Evolutionary conservation across 2,113 vertebrate species (phyloP).

Genomic region (Sprattus sprattus): DNA sequence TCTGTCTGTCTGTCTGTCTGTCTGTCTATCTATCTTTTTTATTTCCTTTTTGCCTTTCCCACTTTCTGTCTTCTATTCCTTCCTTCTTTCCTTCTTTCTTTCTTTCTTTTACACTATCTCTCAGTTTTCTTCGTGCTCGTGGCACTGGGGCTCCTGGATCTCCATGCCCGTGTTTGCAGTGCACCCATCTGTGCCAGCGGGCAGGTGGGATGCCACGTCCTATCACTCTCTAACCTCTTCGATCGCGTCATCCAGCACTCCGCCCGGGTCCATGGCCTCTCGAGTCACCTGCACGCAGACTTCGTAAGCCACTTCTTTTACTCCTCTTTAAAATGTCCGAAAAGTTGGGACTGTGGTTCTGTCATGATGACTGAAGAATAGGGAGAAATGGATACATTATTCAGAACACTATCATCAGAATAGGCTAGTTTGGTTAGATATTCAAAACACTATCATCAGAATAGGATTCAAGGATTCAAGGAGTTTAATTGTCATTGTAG

Average conservation of each 20-base stretch:
- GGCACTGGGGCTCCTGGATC: constrained; percentile 55
- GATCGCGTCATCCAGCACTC: constrained; percentile 79
- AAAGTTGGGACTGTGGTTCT: not conserved
- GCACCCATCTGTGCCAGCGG: constrained; percentile 59
- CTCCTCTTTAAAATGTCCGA: not conserved
- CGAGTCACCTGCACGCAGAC: constrained; percentile 70
- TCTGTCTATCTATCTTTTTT: not conserved
- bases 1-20: not conserved
- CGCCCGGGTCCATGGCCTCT: constrained; percentile 72
- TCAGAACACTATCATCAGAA: no score
- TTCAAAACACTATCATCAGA: no score
- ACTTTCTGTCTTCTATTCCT: not conserved
- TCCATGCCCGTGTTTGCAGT: constrained; percentile 37
- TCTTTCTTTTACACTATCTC: not conserved
- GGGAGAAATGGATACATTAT: no score
- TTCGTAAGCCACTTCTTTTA: constrained; percentile 62
- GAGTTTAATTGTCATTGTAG: no score
- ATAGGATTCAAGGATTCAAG: no score
- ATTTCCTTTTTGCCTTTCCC: not conserved
- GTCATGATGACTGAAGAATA: no score
- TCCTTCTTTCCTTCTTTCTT: not conserved
- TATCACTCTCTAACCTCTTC: constrained; percentile 71
- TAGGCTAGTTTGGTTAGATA: no score
- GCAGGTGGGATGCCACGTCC: constrained; percentile 57
- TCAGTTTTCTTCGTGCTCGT: constrained; percentile 35